These are phyloP conservation scores for Trichomalopsis sarcophagae DNA, from an alignment of 1,140 invertebrate species.

Conservation along the genomic window DNA sequence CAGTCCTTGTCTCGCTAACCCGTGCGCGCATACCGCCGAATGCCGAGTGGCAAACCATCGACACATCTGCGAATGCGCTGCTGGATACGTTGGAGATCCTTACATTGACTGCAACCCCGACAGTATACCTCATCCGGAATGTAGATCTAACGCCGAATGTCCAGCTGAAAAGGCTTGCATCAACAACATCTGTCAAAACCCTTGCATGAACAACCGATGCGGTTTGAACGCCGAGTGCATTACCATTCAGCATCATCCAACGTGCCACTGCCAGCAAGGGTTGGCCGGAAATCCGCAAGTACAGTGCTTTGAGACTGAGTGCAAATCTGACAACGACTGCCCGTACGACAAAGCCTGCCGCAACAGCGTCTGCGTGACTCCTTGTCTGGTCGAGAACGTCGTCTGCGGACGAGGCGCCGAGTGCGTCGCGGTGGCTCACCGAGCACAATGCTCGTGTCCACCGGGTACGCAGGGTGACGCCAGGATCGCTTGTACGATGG, in stretches of 20 bases:
- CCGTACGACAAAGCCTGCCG: slow-evolving; percentile 89
- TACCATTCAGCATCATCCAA: slow-evolving; percentile 83
- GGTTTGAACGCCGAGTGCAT: slow-evolving; percentile 86
- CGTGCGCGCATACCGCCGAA: slow-evolving; percentile 87
- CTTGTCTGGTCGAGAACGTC: slow-evolving; percentile 79
- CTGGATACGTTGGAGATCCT: slow-evolving; percentile 86
- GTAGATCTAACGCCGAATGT: slow-evolving; percentile 83
- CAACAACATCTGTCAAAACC: slow-evolving; percentile 84
- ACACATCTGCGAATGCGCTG: slow-evolving; percentile 85
- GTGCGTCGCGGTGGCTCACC: slow-evolving; percentile 84
- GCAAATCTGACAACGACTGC: slow-evolving; percentile 87
- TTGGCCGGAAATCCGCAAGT: slow-evolving; percentile 91
- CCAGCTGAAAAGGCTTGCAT: slow-evolving; percentile 86
- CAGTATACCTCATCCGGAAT: slow-evolving; percentile 78
- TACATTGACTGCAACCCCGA: slow-evolving; percentile 85
- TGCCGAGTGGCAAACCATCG: slow-evolving; percentile 86
- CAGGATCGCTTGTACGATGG: slow-evolving; percentile 85
- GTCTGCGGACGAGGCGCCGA: slow-evolving; percentile 87
- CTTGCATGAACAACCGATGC: slow-evolving; percentile 87
- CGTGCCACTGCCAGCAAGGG: slow-evolving; percentile 87
- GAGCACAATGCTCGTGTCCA: slow-evolving; percentile 88
- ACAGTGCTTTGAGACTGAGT: slow-evolving; percentile 91
- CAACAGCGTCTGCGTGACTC: slow-evolving; percentile 86
- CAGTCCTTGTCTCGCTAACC: slow-evolving; percentile 85
- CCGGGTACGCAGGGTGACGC: slow-evolving; percentile 90